Base-by-base conservation (phyloP, 2,888 invertebrate genomes). In the Drosophila mimetica region DNA sequence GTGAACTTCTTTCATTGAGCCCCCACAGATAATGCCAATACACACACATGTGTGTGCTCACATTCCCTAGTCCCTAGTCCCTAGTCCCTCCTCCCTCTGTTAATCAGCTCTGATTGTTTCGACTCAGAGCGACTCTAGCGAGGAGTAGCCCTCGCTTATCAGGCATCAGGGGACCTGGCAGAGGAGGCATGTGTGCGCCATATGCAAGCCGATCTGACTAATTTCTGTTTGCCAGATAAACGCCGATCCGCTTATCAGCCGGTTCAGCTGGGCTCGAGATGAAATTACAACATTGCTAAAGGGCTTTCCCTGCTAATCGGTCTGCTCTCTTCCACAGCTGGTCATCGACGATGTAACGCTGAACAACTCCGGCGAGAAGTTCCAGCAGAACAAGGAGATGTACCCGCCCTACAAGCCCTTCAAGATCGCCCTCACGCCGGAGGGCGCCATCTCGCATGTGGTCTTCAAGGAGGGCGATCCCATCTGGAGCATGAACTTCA, bases 401-500 rank as follows among this genome's bases (percentile, higher is more conserved):
- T 90, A 91, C 77, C 91, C 92, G 32, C 91, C 92, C 2, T 92
- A 92, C 48, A 91, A 92, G 46, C 92, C 92, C 11, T 92, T 92
- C 51, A 91, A 90, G 78, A 90, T 92, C 30, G 85, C 88, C 1
- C 80, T 91, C 2, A 90, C 87, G n/a, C 64, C 81, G 20, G 89
- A 91, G n/a, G 91, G 91, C 2, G 88, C 88, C 8, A 90, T 92
- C 22, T 89, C 90, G 4, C 90, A 91, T 77, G 74, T 92, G 70
- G 75, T 90, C 18, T 92, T 92, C 57, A 92, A 92, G 71, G 91
- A 92, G 2, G 88, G 90, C 25, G 95, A 94, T 77, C 93, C 94
- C 0, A 91, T 93, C 1, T 95, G 95, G 95, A 93, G 94, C 0
- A 93, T 93, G 20, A 95, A 95, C 84, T 92, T 95, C 58, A 95